Percentiles rank a stretch among this genome's conserved stretches.
Conservation (phyloP, 1,140 invertebrate genomes). For the Drosophila funebris region DNA sequence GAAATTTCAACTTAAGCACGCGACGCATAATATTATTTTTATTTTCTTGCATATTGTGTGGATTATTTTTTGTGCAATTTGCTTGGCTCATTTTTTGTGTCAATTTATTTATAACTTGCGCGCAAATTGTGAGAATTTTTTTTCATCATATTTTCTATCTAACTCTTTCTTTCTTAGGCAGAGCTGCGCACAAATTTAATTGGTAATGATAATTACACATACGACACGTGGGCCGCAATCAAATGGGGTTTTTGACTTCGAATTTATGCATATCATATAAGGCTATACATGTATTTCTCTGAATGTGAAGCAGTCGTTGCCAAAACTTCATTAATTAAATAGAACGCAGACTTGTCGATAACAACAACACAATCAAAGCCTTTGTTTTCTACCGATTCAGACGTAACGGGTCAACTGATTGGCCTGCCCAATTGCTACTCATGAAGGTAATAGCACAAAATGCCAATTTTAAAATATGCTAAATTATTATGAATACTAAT, state of each 20-base stretch:
- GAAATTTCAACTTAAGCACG: slow-evolving; percentile 17
- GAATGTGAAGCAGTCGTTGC: not conserved
- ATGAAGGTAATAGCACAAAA: not conserved
- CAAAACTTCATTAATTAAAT: slow-evolving; percentile 6
- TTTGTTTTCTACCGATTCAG: not conserved
- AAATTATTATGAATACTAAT: not conserved
- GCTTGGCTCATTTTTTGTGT: slow-evolving; percentile 11
- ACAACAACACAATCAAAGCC: slow-evolving; percentile 18
- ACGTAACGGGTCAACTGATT: slow-evolving; percentile 21
- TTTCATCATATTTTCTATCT: not conserved
- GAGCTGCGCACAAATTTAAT: not conserved
- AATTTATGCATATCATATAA: slow-evolving; percentile 11
- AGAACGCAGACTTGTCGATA: not conserved
- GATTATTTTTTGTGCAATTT: slow-evolving; percentile 4
- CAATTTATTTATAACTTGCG: slow-evolving; percentile 36
- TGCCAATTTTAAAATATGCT: not conserved
- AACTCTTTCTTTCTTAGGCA: not conserved
- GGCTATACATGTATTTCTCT: not conserved
- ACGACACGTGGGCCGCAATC: slow-evolving; percentile 28
- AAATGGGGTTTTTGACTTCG: slow-evolving; percentile 7
- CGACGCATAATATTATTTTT: slow-evolving; percentile 12
- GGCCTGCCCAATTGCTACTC: slow-evolving; percentile 14
- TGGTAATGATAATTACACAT: slow-evolving; percentile 23
- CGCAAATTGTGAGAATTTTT: slow-evolving; percentile 1
- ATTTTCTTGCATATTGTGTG: slow-evolving; percentile 16